Percentiles rank a stretch among this genome's conserved stretches.
These are phyloP conservation scores for Nymphalis polychloros DNA, from an alignment of 2,888 invertebrate species.

Conservation along the genomic window DNA sequence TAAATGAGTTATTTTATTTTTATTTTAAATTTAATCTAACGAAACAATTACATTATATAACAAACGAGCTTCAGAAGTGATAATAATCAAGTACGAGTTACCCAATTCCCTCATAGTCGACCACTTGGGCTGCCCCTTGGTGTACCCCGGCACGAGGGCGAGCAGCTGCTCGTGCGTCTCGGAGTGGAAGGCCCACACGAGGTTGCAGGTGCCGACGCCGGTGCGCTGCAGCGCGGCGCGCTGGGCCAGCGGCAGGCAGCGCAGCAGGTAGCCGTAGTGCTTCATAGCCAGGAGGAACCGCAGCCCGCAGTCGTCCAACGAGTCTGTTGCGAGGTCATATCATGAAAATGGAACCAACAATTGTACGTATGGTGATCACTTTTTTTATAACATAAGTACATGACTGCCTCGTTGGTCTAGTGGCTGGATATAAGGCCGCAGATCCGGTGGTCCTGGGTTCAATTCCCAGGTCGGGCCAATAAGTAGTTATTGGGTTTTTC, in stretches of 20 bases:
- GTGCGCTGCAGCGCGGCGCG: slow-evolving; percentile 91
- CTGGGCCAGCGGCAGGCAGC: slow-evolving; percentile 95
- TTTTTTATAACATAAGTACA: no score
- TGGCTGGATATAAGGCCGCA: no score
- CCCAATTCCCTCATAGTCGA: slow-evolving; percentile 93
- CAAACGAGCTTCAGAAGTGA: no score
- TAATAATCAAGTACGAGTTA: slow-evolving; percentile 41
- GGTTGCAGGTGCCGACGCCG: slow-evolving; percentile 93
- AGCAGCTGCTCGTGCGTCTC: slow-evolving; percentile 98
- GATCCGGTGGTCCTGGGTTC: no score
- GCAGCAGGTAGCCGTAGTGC: slow-evolving; percentile 96
- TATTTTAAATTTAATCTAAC: no score
- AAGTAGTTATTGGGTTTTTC: no score
- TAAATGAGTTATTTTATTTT: no score
- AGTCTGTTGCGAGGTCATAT: slow-evolving; percentile 76
- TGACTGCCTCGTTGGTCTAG: no score
- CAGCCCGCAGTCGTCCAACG: slow-evolving; percentile 98
- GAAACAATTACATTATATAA: no score
- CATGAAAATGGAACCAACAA: neutral
- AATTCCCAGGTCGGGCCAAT: no score
- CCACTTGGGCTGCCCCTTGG: slow-evolving; percentile 94
- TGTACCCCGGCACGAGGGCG: slow-evolving; percentile 92
- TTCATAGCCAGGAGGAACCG: slow-evolving; percentile 98
- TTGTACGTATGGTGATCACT: neutral
- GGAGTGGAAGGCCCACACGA: slow-evolving; percentile 99